Evolutionary conservation across 1,140 invertebrate species (phyloP).

Genomic region (Pseudobourletiella spinata): DNA sequence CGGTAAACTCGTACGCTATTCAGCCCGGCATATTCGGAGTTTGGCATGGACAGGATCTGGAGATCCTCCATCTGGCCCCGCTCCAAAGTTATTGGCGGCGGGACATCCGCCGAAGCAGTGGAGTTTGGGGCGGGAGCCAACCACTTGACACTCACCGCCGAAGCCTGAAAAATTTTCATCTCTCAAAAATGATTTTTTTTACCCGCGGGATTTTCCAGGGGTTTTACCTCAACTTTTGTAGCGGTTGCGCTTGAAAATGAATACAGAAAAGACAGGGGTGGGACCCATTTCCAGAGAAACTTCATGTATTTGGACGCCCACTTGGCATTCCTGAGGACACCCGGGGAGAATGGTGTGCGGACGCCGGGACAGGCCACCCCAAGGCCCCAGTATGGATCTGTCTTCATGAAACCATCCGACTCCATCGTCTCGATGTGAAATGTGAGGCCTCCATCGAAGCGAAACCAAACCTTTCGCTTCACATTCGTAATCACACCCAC

Average conservation of each 20-base stretch:
- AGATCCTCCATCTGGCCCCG: background rate
- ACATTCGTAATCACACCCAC: conserved; percentile 25
- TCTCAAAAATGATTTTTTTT: too few relatives aligned
- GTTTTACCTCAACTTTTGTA: conserved; percentile 12
- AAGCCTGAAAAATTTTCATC: conserved; percentile 9
- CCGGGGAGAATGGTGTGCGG: background rate
- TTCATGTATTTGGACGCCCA: conserved; percentile 1
- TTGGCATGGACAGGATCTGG: conserved; percentile 16
- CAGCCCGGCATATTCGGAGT: conserved; percentile 21
- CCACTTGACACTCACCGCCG: conserved; percentile 19
- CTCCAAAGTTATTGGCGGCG: background rate
- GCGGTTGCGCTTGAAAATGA: conserved; percentile 1
- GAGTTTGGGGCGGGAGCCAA: background rate
- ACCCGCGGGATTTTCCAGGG: too few relatives aligned
- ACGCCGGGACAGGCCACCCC: conserved; percentile 23
- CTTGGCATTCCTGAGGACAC: conserved; percentile 10
- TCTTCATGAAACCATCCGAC: conserved; percentile 23
- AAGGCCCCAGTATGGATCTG: conserved; percentile 27
- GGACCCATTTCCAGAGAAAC: conserved; percentile 22
- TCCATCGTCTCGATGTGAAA: conserved; percentile 17
- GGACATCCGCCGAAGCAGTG: background rate
- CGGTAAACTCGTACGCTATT: conserved; percentile 19
- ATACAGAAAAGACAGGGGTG: conserved; percentile 16
- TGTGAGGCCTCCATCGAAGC: conserved; percentile 13
- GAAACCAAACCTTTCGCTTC: conserved; percentile 17